These are phyloP conservation scores for Himalopsyche japonica DNA, from an alignment of 2,888 invertebrate genomes.

Conservation along the genomic window DNA sequence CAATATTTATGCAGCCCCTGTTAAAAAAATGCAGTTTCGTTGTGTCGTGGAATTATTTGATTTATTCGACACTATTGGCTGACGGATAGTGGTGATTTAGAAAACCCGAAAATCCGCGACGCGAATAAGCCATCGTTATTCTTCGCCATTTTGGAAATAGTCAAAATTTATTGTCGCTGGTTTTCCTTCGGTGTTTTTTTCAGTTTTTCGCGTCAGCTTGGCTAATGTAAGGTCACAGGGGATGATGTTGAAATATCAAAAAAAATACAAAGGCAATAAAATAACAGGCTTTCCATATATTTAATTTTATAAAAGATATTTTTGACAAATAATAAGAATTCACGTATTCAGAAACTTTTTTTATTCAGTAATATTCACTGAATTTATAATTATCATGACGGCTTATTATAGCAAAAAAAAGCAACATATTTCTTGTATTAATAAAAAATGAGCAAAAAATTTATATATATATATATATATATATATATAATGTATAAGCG, in stretches of 20 bases:
- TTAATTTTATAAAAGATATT: too few species aligned
- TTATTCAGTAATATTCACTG: too few species aligned
- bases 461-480: too few species aligned
- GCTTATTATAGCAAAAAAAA: too few species aligned
- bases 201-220: not conserved
- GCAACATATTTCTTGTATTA: too few species aligned
- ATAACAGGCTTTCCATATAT: not conserved
- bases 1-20: not conserved
- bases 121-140: not conserved
- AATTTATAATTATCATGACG: too few species aligned
- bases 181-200: not conserved
- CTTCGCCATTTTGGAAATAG: constrained; percentile 2
- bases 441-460: too few species aligned
- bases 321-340: too few species aligned
- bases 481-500: too few species aligned
- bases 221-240: not conserved
- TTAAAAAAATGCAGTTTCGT: not conserved
- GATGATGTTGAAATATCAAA: not conserved
- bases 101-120: constrained; percentile 2
- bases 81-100: constrained; percentile 2
- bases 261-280: not conserved
- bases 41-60: not conserved
- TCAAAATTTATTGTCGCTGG: not conserved
- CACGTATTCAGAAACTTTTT: too few species aligned
- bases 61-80: not conserved